These are phyloP conservation scores for Cephus sareptanus DNA, from an alignment of 2,888 invertebrate genomes.

Conservation along the genomic window DNA sequence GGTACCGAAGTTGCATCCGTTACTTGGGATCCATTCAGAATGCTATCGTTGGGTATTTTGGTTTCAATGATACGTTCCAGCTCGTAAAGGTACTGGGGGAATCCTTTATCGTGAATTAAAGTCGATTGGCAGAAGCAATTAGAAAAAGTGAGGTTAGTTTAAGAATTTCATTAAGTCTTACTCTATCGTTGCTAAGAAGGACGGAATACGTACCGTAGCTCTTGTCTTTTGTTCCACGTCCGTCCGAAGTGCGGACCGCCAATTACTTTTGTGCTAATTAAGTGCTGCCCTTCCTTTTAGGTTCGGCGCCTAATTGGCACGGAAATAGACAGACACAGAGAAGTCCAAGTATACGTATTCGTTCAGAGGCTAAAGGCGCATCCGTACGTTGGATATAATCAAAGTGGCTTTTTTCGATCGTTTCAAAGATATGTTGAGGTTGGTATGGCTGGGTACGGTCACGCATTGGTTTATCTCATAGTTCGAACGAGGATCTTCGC, in stretches of 20 bases:
- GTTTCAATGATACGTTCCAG: neutral
- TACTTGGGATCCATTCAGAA: neutral
- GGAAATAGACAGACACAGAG: slow-evolving; percentile 15
- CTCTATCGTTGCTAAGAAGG: neutral
- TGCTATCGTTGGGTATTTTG: neutral
- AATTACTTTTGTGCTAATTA: slow-evolving; percentile 56
- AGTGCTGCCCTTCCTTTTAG: slow-evolving; percentile 25
- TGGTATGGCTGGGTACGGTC: neutral
- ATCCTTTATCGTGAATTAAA: neutral
- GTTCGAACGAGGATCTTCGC: neutral
- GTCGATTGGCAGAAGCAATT: neutral
- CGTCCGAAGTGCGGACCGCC: neutral
- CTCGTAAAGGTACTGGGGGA: neutral
- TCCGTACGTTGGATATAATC: neutral
- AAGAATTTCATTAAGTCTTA: neutral
- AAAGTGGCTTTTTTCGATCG: neutral
- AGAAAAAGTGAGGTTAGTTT: neutral
- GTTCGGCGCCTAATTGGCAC: neutral
- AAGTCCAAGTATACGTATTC: slow-evolving; percentile 5
- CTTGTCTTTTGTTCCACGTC: neutral
- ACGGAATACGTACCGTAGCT: neutral
- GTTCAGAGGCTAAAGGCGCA: neutral
- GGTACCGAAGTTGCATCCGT: neutral
- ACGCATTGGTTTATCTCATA: neutral
- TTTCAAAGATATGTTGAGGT: neutral